These are phyloP conservation scores for Vulpes ferrilata DNA, from an alignment of 2,113 vertebrate genomes.

Conservation along the genomic window DNA sequence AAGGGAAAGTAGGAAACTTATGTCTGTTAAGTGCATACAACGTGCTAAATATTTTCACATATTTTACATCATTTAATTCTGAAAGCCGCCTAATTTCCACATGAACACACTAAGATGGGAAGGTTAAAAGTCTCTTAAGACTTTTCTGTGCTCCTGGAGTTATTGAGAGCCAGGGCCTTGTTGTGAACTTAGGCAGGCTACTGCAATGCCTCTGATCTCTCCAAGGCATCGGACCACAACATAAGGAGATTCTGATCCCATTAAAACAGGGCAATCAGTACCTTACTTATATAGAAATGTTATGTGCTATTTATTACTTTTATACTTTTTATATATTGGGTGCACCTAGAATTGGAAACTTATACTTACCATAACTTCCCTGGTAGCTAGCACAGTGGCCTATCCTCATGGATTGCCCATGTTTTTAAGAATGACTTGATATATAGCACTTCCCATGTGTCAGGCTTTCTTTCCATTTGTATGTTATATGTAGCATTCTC, in stretches of 20 bases:
- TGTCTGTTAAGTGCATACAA: background rate
- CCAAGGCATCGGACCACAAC: background rate
- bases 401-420: background rate
- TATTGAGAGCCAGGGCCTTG: background rate
- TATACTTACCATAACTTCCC: background rate
- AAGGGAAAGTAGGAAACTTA: background rate
- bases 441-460: background rate
- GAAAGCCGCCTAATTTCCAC: background rate
- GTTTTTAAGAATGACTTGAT: background rate
- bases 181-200: background rate
- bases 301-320: background rate
- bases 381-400: background rate
- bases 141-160: background rate
- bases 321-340: background rate
- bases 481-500: background rate
- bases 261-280: background rate
- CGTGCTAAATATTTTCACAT: background rate
- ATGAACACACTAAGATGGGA: background rate
- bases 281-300: background rate
- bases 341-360: background rate
- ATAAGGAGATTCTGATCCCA: background rate
- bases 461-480: conserved; percentile 2
- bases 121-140: background rate
- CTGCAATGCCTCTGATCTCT: background rate
- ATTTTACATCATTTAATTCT: background rate